Base-by-base conservation (phyloP, 2,113 vertebrate species). In the Alexandromys fortis region DNA sequence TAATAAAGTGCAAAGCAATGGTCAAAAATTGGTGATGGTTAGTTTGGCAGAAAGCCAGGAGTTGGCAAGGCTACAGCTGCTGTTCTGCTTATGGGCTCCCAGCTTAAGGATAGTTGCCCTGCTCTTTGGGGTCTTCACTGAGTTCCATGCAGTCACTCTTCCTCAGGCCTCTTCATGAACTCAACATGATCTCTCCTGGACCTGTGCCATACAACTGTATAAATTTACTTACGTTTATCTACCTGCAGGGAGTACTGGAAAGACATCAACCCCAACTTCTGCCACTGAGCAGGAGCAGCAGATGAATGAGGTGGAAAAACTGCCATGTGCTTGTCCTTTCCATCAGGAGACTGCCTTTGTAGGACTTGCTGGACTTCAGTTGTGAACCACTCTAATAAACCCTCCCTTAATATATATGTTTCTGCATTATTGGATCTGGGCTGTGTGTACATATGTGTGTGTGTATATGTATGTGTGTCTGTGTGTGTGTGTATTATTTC, bases 201-300 rank as follows among this genome's bases (percentile, higher is more conserved):
- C 33, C 30, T 33, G 17, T 89, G 72, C 22, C 17, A 7, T 21
- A 42, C 19, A n/a, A 9, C 30, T 92, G 12, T 12, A 1, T 3
- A 7, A 42, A 1, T 87, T 86, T 1, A 4, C 94, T 22, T 73
- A 0, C 67, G 72, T 2, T 76, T 91, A 0, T 94, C 5, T 90
- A 63, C n/a, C 81, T 13, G 5, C 98, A 99, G 99, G 99, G 98
- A 99, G 99, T 1, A 98, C 99, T 0, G 98, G 98, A 94, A 99
- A 99, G 98, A 98, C 99, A 0, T 99, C 99, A 0, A 99, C 99
- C 33, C 99, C 99, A 0, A 99, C 99, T 0, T 99, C 99, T 0
- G 98, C 98, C 82, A 96, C 98, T 83, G 99, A 99, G 1, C 10
- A n/a, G 49, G 33, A 81, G 49, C 99, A 98, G 91, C 99, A 99